Evolutionary conservation across 2,797 vertebrate species (phyloP), one percentile per base, ranked within the genome.

Genomic region (Halcyon leucocephala): DNA sequence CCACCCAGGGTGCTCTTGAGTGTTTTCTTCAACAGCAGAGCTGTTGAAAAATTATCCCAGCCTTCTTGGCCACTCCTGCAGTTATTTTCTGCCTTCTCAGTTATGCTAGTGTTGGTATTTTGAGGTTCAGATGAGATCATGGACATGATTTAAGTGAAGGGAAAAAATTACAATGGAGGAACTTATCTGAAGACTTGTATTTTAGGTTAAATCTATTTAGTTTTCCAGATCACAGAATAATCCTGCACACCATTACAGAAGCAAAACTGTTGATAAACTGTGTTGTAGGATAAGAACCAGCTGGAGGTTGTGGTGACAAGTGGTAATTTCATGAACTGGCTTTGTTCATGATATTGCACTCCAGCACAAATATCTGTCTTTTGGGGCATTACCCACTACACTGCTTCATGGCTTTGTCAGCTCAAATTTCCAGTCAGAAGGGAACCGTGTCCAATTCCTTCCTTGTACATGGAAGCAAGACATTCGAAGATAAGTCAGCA

Each of bases 211-310:
- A 41, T 29, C 25, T 33, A 4, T 60, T 73, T 71, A 24, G 15
- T 81, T 86, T 89, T 71, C 39, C 41, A 51, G 26, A 46, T 74
- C 41, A 61, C 52, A 81, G 14, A 89, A 72, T 84, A 93, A 72
- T 9, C 18, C 18, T 1, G 4, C 39, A 65, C 78, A 42, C 14
- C 14, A 17, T 55, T 87, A 82, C 11, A 39, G 39, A 78, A 80
- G 19, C 24, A 42, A 14, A 91, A 20, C 19, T 62, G 6, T 54
- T 74, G 31, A 69, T 54, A 39, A 64, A 52, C 18, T 64, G 9
- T 74, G 37, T 48, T 2, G 0, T 52, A 20, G 33, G 10, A 17
- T 65, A 46, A 19, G 37, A 77, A 28, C 26, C 51, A 69, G 24
- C 33, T 72, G 81, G 55, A 65, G 31, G 17, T 49, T 14, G 18